Base-by-base conservation (phyloP, 2,888 invertebrate genomes). In the Gymnoscelis rufifasciata region DNA sequence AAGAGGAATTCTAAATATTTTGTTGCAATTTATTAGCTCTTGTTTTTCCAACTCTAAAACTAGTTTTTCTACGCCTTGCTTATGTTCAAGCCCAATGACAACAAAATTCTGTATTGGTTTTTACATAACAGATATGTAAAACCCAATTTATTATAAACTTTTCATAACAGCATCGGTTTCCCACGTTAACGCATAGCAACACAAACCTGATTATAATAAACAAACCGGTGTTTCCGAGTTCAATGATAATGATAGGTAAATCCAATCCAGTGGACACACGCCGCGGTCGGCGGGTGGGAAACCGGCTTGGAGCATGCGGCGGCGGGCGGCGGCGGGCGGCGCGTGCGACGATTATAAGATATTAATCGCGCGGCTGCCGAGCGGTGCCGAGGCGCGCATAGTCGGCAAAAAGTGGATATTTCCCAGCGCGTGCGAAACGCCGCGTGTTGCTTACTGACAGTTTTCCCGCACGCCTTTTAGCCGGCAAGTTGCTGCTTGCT, bases 361-460 rank as follows among this genome's bases (percentile, higher is more conserved):
- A n/a, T 13, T 13, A 13, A 13, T 4, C 3, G 15, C 31, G 0
- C 33, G 15, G 31, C 31, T 30, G 30, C 12, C 11, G 15, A 35
- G 6, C 8, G 26, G 29, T 40, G 35, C 40, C 14, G 37, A 36
- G 26, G 36, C 33, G 12, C 38, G 11, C n/a, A n/a, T n/a, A n/a
- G 14, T 11, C 38, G n/a, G 35, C 12, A 51, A 51, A 54, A 54
- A 51, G 41, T 31, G 4, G 41, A 42, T 37, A 33, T 51, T 54
- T 43, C 46, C 53, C 44, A 43, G 47, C 43, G 51, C 42, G 43
- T 31, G 45, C 50, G 40, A 36, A 11, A 12, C 1, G 37, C 10
- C 29, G 29, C 10, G 5, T 15, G 36, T 43, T 37, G 28, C n/a
- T 23, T 43, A 26, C 27, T n/a, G n/a, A n/a, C n/a, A 40, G 43